Conservation (phyloP, 2,797 vertebrate species). For the Botia almorhae region DNA sequence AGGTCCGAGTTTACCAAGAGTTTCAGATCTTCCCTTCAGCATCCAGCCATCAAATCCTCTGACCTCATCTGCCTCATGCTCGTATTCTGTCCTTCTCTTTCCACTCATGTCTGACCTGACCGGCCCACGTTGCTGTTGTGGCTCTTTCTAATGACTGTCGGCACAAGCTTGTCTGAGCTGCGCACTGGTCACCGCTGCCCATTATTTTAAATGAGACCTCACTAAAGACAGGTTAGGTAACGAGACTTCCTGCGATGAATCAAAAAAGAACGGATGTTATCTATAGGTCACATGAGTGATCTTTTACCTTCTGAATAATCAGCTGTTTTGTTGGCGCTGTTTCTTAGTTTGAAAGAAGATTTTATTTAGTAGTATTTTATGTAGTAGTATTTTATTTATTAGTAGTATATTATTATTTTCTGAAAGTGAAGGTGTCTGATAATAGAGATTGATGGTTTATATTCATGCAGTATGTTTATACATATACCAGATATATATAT, state of each 20-base stretch:
- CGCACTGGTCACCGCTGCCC: slow-evolving; percentile 60
- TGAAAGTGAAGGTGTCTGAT: too few relatives aligned
- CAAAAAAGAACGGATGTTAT: slow-evolving; percentile 14
- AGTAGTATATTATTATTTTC: too few relatives aligned
- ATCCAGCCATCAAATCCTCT: background rate
- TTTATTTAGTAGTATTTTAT: background rate
- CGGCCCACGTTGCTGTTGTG: slow-evolving; percentile 18
- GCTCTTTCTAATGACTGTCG: slow-evolving; percentile 62
- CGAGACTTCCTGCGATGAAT: slow-evolving; percentile 38
- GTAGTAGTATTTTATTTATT: too few relatives aligned
- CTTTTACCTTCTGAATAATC: background rate
- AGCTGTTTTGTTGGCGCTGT: background rate
- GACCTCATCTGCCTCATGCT: slow-evolving; percentile 25
- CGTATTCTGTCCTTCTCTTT: slow-evolving; percentile 36
- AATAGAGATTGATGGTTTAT: too few relatives aligned
- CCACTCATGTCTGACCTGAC: slow-evolving; percentile 38
- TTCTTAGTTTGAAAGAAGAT: background rate
- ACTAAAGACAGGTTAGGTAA: slow-evolving; percentile 58
- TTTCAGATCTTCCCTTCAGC: slow-evolving; percentile 26
- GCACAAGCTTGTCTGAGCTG: slow-evolving; percentile 46
- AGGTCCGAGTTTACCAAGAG: slow-evolving; percentile 6
- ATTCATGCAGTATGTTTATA: too few relatives aligned
- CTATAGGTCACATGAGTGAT: slow-evolving; percentile 1
- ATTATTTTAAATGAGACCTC: slow-evolving; percentile 70
- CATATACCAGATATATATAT: too few relatives aligned